Conservation (phyloP, 2,797 vertebrate species). For the Hapalemur alaotrensis region DNA sequence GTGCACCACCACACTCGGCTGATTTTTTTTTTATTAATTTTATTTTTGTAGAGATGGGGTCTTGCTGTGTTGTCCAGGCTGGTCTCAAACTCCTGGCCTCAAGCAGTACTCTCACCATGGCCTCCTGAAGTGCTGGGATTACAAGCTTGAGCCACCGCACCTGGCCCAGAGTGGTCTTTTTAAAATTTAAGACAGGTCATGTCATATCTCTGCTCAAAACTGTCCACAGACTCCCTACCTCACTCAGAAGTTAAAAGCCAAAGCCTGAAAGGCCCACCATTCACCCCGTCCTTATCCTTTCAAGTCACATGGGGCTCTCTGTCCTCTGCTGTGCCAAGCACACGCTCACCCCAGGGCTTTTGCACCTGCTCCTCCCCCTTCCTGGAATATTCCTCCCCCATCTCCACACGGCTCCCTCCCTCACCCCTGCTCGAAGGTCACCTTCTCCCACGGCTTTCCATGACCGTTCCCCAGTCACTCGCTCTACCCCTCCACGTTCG, state of each 20-base stretch:
- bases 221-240: neutral
- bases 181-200: neutral
- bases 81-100: neutral
- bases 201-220: neutral
- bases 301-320: neutral
- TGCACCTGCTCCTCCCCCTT: neutral
- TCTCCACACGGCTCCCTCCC: neutral
- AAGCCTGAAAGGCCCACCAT: no score
- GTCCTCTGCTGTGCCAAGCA: neutral
- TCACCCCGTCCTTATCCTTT: neutral
- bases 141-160: neutral
- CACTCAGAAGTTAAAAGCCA: neutral
- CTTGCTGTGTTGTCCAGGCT: neutral
- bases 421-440: neutral
- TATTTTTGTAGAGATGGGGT: neutral
- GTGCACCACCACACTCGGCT: no score
- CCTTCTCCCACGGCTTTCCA: neutral
- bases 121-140: neutral
- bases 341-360: neutral
- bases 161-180: neutral
- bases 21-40: neutral
- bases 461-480: neutral
- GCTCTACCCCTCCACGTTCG: neutral
- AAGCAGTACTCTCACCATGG: neutral
- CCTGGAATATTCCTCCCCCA: neutral